A percentile compares a stretch with the other conserved stretches of the same genome.
Evolutionary conservation across 2,113 vertebrate species (phyloP).

Genomic region (Hypomesus transpacificus): DNA sequence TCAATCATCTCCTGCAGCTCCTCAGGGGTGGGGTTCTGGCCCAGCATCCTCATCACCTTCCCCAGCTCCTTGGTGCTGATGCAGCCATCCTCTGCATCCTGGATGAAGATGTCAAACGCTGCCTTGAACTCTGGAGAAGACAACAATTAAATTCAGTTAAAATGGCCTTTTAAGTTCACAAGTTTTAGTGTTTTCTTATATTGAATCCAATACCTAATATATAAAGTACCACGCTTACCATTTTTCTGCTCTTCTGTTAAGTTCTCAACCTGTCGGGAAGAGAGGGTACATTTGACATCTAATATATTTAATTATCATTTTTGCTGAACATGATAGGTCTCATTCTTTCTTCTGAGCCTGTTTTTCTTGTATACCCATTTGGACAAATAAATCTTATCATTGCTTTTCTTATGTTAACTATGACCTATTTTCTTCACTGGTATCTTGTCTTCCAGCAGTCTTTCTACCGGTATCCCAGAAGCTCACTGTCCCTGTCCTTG

Average conservation of each 20-base stretch:
- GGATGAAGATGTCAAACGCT: slow-evolving; percentile 73
- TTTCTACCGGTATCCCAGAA: background rate
- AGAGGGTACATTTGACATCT: slow-evolving; percentile 1
- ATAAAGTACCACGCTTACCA: slow-evolving; percentile 57
- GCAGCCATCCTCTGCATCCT: slow-evolving; percentile 72
- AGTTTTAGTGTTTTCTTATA: background rate
- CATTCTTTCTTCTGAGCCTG: too few species aligned
- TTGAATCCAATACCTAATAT: background rate
- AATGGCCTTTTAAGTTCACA: background rate
- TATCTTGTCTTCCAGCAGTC: background rate
- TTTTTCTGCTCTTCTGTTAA: slow-evolving; percentile 79
- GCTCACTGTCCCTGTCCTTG: slow-evolving; percentile 2
- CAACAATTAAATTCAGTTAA: background rate
- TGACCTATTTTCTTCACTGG: background rate
- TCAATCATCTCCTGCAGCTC: slow-evolving; percentile 75
- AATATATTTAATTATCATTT: background rate
- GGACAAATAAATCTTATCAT: slow-evolving; percentile 11
- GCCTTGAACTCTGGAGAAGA: slow-evolving; percentile 68
- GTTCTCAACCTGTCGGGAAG: slow-evolving; percentile 71
- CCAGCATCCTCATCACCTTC: slow-evolving; percentile 75
- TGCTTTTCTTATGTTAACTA: slow-evolving; percentile 6
- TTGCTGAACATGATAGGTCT: too few species aligned
- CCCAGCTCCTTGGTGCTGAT: slow-evolving; percentile 75
- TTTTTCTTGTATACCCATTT: slow-evolving; percentile 13
- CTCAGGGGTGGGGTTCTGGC: slow-evolving; percentile 72